These are phyloP conservation scores for Tryphoninae sp. DNA, from an alignment of 2,888 invertebrate species.

Conservation along the genomic window DNA sequence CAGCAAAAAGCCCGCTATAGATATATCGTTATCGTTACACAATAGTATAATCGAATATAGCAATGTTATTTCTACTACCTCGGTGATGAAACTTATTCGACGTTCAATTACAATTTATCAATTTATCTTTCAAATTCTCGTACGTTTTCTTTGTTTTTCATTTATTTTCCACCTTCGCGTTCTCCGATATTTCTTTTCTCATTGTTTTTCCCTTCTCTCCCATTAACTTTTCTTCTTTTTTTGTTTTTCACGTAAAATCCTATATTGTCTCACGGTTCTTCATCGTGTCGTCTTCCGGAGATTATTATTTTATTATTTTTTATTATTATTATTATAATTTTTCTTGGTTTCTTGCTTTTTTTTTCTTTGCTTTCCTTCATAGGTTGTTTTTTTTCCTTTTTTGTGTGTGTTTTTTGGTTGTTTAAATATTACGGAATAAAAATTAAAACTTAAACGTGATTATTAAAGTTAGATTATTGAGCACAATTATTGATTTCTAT, in stretches of 20 bases:
- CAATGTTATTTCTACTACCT: slow-evolving; percentile 50
- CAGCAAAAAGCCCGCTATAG: slow-evolving; percentile 46
- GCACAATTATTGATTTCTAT: slow-evolving; percentile 82
- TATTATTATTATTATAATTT: slow-evolving; percentile 69
- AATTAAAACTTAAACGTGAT: slow-evolving; percentile 80
- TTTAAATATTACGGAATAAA: slow-evolving; percentile 67
- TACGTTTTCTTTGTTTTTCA: slow-evolving; percentile 61
- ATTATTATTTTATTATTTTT: slow-evolving; percentile 40
- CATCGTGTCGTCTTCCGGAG: slow-evolving; percentile 66
- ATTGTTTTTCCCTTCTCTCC: not conserved
- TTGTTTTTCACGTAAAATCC: not conserved
- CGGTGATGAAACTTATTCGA: slow-evolving; percentile 55
- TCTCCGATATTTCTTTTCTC: not conserved
- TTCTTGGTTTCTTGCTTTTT: slow-evolving; percentile 45
- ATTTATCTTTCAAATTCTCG: slow-evolving; percentile 65
- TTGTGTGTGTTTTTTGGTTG: slow-evolving; percentile 78
- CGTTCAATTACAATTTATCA: slow-evolving; percentile 51
- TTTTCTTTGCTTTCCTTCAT: slow-evolving; percentile 17
- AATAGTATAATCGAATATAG: slow-evolving; percentile 60
- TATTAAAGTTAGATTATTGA: slow-evolving; percentile 81
- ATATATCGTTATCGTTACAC: slow-evolving; percentile 56
- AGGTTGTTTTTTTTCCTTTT: slow-evolving; percentile 69
- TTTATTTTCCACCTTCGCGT: slow-evolving; percentile 14
- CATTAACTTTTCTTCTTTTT: not conserved
- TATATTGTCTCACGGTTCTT: slow-evolving; percentile 49